A percentile compares a stretch with the other conserved stretches of the same genome.
Conservation (phyloP, 2,888 invertebrate genomes). For the Hetaerina titia region DNA sequence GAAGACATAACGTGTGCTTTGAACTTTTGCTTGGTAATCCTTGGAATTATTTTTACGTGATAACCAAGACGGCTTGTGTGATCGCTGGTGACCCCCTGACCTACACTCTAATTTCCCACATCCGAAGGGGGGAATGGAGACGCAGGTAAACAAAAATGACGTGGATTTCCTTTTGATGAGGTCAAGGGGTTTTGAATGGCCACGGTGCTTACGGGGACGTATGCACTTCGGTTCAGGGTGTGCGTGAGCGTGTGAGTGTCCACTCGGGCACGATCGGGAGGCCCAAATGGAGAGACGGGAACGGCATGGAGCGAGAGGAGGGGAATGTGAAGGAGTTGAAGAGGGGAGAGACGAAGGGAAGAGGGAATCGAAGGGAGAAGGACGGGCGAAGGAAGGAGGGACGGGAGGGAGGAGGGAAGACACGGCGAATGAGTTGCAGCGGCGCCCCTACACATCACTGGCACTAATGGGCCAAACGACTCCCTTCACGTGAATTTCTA, state of each 20-base stretch:
- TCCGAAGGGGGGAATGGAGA: not conserved
- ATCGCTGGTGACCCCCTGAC: constrained; percentile 29
- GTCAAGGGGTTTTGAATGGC: not conserved
- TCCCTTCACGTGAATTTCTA: not conserved
- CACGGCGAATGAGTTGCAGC: not conserved
- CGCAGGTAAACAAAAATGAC: not conserved
- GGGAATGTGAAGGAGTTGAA: not conserved
- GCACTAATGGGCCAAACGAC: not conserved
- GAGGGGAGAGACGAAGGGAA: not conserved
- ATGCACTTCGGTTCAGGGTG: not conserved
- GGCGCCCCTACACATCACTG: not conserved
- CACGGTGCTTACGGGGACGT: not conserved
- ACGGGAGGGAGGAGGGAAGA: not conserved
- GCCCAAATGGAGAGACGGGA: not conserved
- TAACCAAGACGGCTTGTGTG: not conserved
- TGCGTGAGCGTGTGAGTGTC: not conserved
- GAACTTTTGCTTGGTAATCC: no score
- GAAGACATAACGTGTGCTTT: no score
- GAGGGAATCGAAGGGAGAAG: not conserved
- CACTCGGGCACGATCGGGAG: constrained; percentile 23
- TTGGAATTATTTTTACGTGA: not conserved
- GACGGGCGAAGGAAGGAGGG: not conserved
- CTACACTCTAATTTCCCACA: not conserved
- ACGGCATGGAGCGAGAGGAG: not conserved
- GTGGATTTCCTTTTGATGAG: not conserved